phyloP scores from a whole-genome alignment of 1,140 invertebrate species.

The Anthonomus grandis region DNA sequence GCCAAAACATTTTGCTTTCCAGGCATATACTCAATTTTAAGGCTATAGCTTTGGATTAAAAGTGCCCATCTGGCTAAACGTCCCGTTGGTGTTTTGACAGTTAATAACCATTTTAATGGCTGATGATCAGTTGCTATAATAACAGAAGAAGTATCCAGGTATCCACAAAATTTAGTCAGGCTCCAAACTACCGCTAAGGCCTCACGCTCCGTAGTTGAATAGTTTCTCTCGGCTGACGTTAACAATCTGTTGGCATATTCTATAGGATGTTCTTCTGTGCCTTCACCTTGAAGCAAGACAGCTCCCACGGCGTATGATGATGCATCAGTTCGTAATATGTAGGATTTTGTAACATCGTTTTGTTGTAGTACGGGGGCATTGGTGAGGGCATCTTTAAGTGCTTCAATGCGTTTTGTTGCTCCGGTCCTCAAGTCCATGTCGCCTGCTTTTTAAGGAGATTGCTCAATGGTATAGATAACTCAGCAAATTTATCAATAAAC shows the following conservation, averaged over 20 bases:
- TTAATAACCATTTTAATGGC: constrained; percentile 7
- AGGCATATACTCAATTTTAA: constrained; percentile 24
- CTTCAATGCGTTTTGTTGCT: constrained; percentile 14
- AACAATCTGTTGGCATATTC: constrained; percentile 45
- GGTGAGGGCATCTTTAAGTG: background rate
- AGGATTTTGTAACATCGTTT: background rate
- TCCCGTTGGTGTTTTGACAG: constrained; percentile 8
- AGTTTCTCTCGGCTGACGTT: constrained; percentile 44
- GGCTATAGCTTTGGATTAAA: constrained; percentile 15
- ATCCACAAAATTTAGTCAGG: constrained; percentile 45
- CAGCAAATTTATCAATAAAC: constrained; percentile 46
- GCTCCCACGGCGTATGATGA: constrained; percentile 21
- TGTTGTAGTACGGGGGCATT: no score
- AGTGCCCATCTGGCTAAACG: constrained; percentile 49
- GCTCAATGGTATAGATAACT: constrained; percentile 44
- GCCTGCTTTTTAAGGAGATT: constrained; percentile 38
- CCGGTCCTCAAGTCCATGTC: constrained; percentile 37
- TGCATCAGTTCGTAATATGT: constrained; percentile 9
- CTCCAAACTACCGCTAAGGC: constrained; percentile 48
- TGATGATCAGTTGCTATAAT: constrained; percentile 29
- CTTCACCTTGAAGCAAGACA: constrained; percentile 33
- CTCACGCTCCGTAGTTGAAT: constrained; percentile 46
- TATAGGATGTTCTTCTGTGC: constrained; percentile 41
- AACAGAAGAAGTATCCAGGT: constrained; percentile 44
- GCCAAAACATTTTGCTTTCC: constrained; percentile 22